phyloP scores from a whole-genome alignment of 2,888 invertebrate genomes.

The Hoplodrina ambigua region DNA sequence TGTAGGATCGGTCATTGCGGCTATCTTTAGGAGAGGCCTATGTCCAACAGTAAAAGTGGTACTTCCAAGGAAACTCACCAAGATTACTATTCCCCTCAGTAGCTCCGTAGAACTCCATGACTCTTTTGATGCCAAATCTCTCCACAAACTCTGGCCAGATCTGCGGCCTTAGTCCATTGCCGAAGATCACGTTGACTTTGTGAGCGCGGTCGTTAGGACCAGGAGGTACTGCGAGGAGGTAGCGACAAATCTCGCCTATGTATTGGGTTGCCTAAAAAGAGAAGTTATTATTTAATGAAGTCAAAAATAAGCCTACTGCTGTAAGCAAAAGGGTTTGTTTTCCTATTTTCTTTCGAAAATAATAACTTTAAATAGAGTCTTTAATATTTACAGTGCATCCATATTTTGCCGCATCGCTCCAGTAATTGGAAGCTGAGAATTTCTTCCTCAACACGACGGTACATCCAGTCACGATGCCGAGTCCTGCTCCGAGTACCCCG shows the following conservation, averaged over 20 bases:
- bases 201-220: conserved; percentile 92
- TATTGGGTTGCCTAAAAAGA: conserved; percentile 93
- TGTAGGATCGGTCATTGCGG: no score
- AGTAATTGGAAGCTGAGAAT: conserved; percentile 98
- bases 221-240: conserved; percentile 93
- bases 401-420: conserved; percentile 97
- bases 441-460: conserved; percentile 96
- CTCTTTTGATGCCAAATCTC: conserved; percentile 92
- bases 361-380: neutral
- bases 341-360: no score
- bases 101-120: conserved; percentile 98
- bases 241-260: conserved; percentile 97
- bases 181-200: conserved; percentile 94
- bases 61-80: conserved; percentile 83
- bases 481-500: conserved; percentile 95
- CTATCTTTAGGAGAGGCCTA: no score
- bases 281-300: neutral
- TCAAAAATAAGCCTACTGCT: neutral
- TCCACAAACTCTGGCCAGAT: conserved; percentile 97
- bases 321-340: neutral
- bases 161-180: conserved; percentile 97
- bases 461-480: conserved; percentile 93
- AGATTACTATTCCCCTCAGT: conserved; percentile 99
- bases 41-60: no score
- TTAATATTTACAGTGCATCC: conserved; percentile 94